These are phyloP conservation scores for Acanthis flammea DNA, from an alignment of 2,797 vertebrate species.

Conservation along the genomic window DNA sequence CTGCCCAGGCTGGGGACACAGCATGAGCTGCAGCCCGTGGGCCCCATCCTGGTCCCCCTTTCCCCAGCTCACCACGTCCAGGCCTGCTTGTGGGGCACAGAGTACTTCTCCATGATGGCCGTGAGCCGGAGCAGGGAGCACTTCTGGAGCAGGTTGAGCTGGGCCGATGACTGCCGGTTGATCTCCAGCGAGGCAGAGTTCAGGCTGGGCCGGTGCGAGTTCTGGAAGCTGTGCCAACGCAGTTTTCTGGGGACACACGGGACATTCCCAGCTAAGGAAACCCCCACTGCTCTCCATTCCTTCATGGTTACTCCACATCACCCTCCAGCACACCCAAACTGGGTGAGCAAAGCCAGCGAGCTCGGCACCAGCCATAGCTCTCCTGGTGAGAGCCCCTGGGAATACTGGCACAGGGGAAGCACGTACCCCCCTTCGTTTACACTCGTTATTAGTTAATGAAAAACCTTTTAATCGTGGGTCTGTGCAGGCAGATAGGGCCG, in stretches of 20 bases:
- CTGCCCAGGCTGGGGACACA: too few species aligned
- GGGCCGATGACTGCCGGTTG: slow-evolving; percentile 83
- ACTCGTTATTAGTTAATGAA: neutral
- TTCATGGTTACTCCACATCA: neutral
- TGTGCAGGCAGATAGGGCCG: neutral
- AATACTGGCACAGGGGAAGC: neutral
- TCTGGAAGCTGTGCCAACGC: slow-evolving; percentile 89
- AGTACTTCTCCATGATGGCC: slow-evolving; percentile 85
- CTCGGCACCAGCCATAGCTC: fast-evolving
- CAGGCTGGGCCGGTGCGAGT: slow-evolving; percentile 85
- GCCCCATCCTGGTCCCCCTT: fast-evolving
- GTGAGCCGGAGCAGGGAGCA: slow-evolving; percentile 85
- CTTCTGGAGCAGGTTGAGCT: slow-evolving; percentile 86
- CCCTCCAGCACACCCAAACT: neutral
- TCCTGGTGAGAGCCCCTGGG: neutral
- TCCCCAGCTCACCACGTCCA: slow-evolving; percentile 81
- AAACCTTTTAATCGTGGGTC: fast-evolving
- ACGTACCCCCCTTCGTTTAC: neutral
- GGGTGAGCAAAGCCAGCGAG: neutral
- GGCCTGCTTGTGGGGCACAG: slow-evolving; percentile 79
- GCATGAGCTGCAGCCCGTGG: fast-evolving
- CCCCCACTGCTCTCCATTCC: too few species aligned
- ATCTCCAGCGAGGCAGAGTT: slow-evolving; percentile 86
- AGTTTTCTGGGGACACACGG: slow-evolving; percentile 75
- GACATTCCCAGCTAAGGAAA: neutral